These are phyloP conservation scores for Chinchilla lanigera DNA, from an alignment of 2,113 vertebrate genomes.

Conservation along the genomic window DNA sequence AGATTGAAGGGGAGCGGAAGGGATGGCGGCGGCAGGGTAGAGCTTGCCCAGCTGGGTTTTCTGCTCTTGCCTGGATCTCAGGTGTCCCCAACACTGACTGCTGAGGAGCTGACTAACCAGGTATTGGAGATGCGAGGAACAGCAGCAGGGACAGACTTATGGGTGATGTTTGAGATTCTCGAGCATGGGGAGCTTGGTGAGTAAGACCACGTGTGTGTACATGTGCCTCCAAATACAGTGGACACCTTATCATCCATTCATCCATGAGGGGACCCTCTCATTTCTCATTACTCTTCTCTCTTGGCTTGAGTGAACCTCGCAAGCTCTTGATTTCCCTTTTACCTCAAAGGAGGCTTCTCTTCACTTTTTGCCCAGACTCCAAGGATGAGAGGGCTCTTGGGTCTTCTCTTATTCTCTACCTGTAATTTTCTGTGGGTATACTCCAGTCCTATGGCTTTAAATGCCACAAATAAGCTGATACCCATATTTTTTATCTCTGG, in stretches of 20 bases:
- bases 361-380: background rate
- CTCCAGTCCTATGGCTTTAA: background rate
- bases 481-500: background rate
- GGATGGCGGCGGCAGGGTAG: too few species aligned
- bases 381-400: slow-evolving; percentile 9
- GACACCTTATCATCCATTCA: background rate
- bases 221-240: background rate
- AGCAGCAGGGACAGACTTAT: slow-evolving; percentile 91
- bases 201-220: slow-evolving; percentile 21
- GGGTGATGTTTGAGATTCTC: slow-evolving; percentile 96
- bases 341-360: background rate
- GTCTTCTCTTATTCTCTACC: background rate
- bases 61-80: slow-evolving; percentile 74
- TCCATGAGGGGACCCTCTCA: background rate
- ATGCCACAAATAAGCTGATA: background rate
- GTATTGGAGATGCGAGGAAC: slow-evolving; percentile 96
- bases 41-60: background rate
- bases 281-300: background rate
- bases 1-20: background rate
- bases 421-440: background rate
- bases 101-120: slow-evolving; percentile 97
- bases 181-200: slow-evolving; percentile 97
- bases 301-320: background rate
- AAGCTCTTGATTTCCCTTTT: background rate
- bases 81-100: slow-evolving; percentile 97